A percentile compares a stretch with the other conserved stretches of the same genome.
Evolutionary conservation across 1,140 invertebrate species (phyloP).

Genomic region (Drosophila lini): DNA sequence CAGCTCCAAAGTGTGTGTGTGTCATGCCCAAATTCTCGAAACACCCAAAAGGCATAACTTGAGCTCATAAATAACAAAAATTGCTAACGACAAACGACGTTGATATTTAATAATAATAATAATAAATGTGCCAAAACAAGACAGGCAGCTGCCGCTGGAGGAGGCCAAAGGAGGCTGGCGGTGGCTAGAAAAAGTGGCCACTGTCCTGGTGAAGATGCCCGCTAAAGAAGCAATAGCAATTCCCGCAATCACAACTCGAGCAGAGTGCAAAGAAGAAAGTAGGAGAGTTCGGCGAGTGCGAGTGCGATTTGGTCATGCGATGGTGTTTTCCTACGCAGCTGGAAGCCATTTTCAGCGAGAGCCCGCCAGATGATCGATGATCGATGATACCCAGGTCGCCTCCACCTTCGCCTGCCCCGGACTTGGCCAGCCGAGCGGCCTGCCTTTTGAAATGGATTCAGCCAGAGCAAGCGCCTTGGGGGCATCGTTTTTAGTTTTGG

Average conservation of each 20-base stretch:
- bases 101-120: conserved; percentile 80
- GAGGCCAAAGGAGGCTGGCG: conserved; percentile 25
- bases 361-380: conserved; percentile 79
- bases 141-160: conserved; percentile 50
- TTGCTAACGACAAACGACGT: conserved; percentile 75
- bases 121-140: conserved; percentile 79
- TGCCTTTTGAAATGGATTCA: conserved; percentile 63
- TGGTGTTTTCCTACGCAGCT: conserved; percentile 83
- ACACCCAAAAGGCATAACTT: conserved; percentile 83
- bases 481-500: conserved; percentile 78
- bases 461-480: conserved; percentile 66
- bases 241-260: conserved; percentile 83
- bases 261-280: conserved; percentile 74
- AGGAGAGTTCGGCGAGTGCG: conserved; percentile 58
- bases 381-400: conserved; percentile 79
- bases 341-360: conserved; percentile 81
- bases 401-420: conserved; percentile 20
- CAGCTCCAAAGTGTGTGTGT: conserved; percentile 38
- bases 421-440: conserved; percentile 31
- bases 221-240: conserved; percentile 44
- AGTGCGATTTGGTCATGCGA: conserved; percentile 81
- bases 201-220: conserved; percentile 37
- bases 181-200: conserved; percentile 18
- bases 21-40: conserved; percentile 70
- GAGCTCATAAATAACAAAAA: conserved; percentile 84